phyloP scores from a whole-genome alignment of 1,140 invertebrate species.

The Holcopasites calliopsidis region DNA sequence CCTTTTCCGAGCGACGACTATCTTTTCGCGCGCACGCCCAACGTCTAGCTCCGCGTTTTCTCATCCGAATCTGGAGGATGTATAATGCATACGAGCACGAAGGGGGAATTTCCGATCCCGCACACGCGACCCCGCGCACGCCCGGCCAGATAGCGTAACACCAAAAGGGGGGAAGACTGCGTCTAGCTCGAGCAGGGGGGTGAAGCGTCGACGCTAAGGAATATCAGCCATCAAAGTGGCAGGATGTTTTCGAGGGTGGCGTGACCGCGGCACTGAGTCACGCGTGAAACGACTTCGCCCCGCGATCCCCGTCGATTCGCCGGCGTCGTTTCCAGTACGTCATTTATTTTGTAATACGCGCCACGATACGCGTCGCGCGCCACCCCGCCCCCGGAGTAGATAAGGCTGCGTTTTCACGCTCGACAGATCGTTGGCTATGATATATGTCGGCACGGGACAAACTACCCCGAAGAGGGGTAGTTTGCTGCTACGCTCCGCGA shows the following conservation, averaged over 20 bases:
- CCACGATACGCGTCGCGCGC: slow-evolving; percentile 7
- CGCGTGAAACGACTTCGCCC: slow-evolving; percentile 49
- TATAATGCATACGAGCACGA: slow-evolving; percentile 63
- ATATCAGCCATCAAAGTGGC: slow-evolving; percentile 56
- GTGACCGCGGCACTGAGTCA: slow-evolving; percentile 52
- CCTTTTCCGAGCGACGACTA: slow-evolving; percentile 46
- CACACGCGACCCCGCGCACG: slow-evolving; percentile 11
- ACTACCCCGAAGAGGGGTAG: too few relatives aligned
- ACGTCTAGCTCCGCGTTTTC: slow-evolving; percentile 6
- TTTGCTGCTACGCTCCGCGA: too few relatives aligned
- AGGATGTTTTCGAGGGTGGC: slow-evolving; percentile 46
- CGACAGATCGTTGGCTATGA: slow-evolving; percentile 37
- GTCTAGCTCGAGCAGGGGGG: not conserved
- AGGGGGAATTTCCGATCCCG: slow-evolving; percentile 59
- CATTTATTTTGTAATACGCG: slow-evolving; percentile 61
- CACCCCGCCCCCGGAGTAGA: slow-evolving; percentile 4
- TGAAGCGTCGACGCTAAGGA: slow-evolving; percentile 13
- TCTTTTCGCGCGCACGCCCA: slow-evolving; percentile 42
- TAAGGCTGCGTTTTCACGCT: slow-evolving; percentile 42
- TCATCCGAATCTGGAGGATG: slow-evolving; percentile 54
- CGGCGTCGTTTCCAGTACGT: slow-evolving; percentile 19
- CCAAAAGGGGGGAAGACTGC: not conserved
- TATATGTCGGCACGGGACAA: slow-evolving; percentile 13
- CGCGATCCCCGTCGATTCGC: slow-evolving; percentile 35
- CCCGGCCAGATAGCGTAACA: slow-evolving; percentile 4